These are phyloP conservation scores for Trichomycterus rosablanca DNA, from an alignment of 2,113 vertebrate species.

Conservation along the genomic window DNA sequence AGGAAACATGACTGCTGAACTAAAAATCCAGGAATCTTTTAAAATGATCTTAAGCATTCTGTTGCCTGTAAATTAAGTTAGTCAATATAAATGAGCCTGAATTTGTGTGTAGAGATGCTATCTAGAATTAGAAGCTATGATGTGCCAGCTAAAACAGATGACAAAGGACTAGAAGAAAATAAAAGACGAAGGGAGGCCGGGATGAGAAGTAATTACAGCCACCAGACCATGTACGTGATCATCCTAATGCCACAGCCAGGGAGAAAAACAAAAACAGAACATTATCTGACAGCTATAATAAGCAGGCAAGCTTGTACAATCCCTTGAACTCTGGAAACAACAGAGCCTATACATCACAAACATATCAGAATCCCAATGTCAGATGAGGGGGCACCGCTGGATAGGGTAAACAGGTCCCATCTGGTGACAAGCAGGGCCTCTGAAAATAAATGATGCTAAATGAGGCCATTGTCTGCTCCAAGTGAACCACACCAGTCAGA, in stretches of 20 bases:
- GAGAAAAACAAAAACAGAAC: conserved; percentile 19
- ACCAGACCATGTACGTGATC: conserved; percentile 29
- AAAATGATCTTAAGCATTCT: too few species aligned
- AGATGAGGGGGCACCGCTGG: conserved; percentile 10
- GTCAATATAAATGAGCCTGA: too few species aligned
- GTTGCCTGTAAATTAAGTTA: too few species aligned
- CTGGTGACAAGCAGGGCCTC: conserved; percentile 58
- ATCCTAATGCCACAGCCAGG: conserved; percentile 29
- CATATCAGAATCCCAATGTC: conserved; percentile 12
- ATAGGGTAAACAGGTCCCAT: conserved; percentile 52
- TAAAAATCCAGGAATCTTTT: too few species aligned
- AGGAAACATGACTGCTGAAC: too few species aligned
- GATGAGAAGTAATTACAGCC: conserved; percentile 39
- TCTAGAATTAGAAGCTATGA: too few species aligned
- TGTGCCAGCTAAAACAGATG: too few species aligned
- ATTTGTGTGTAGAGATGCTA: too few species aligned
- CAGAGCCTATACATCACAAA: neutral
- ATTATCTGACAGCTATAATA: conserved; percentile 3
- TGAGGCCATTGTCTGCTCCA: conserved; percentile 70
- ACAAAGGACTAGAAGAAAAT: neutral
- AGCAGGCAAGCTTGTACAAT: neutral
- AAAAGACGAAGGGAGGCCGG: neutral
- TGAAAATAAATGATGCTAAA: conserved; percentile 63
- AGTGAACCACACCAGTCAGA: conserved; percentile 66
- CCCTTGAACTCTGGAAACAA: conserved; percentile 7